Base-by-base conservation (phyloP, 92 coral and sea anemone genomes). In the Epizoanthus scotinus region DNA sequence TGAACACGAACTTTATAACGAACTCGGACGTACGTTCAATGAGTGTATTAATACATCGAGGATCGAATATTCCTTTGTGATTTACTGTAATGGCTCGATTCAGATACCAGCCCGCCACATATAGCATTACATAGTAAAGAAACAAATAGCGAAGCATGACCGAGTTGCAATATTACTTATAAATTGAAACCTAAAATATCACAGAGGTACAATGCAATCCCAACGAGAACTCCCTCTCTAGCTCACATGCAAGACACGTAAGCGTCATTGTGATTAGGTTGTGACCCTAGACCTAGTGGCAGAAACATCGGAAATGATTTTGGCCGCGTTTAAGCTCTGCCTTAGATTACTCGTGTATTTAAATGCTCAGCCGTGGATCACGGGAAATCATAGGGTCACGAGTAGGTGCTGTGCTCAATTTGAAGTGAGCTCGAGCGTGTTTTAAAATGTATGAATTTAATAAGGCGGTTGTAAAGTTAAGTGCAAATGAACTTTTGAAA, bases 271-370 rank as follows among this genome's bases (percentile, higher is more conserved):
- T 18, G 2, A n/a, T n/a, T n/a, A n/a, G n/a, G n/a, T n/a, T n/a
- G n/a, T n/a, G n/a, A n/a, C n/a, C n/a, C n/a, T n/a, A n/a, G n/a
- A n/a, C n/a, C 25, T 19, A 3, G 13, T 13, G 14, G 24, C 27
- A 53, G 56, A 59, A 63, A 14, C n/a, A 59, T 75, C 81, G 67
- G 67, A 73, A 73, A 73, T 73, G 79, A 20, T 19, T 38, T 59
- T 75, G 12, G 26, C 56, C 68, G 22, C 55, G 8, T 57, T 38
- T 75, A 40, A 75, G 21, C 24, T n/a, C 63, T 36, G 56, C 7
- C 36, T 75, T 59, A 13, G 40, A n/a, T 58, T 59, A 20, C 68
- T 31, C 34, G 9, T 20, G 34, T 67, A 34, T 34, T 71, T 56
- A n/a, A 27, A 20, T 34, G 60, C 21, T 29, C 63, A 21, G 22